Conservation (phyloP, 2,888 invertebrate species). For the Hipparchia semele region DNA sequence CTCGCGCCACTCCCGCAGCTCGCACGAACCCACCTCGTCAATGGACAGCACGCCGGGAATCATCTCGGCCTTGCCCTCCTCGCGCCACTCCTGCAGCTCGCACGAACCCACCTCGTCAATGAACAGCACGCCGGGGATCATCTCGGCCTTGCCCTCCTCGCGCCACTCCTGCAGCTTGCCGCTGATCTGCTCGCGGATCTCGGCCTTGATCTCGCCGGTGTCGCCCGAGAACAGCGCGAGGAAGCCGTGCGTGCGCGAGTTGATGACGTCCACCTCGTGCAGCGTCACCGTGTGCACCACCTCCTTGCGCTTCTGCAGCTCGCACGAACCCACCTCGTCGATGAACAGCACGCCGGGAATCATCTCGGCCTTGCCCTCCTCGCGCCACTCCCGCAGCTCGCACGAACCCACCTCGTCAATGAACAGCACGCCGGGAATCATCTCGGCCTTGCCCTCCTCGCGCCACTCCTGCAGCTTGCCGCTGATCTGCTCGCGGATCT, state of each 20-base stretch:
- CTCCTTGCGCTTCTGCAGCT: constrained; percentile 91
- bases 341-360: constrained; percentile 98
- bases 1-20: constrained; percentile 85
- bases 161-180: constrained; percentile 89
- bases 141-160: constrained; percentile 99
- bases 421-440: constrained; percentile 98
- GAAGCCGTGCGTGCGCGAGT: constrained; percentile 98
- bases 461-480: constrained; percentile 99
- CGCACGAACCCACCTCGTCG: constrained; percentile 91
- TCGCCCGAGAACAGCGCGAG: constrained; percentile 99
- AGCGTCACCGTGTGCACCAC: constrained; percentile 98
- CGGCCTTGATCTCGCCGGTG: constrained; percentile 99
- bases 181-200: constrained; percentile 80
- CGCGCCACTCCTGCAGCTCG: no score
- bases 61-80: no score
- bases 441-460: constrained; percentile 99
- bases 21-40: constrained; percentile 57
- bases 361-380: constrained; percentile 99
- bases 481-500: constrained; percentile 99
- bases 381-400: constrained; percentile 99
- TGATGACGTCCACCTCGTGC: constrained; percentile 99
- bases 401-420: constrained; percentile 90
- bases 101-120: constrained; percentile 89
- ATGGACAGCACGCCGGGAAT: no score
- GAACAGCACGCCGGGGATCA: constrained; percentile 99